A percentile compares a stretch with the other conserved stretches of the same genome.
Evolutionary conservation across 35 echinoderm and acorn worm genomes (phyloP).

Genomic region (Ophioderma brevispina): DNA sequence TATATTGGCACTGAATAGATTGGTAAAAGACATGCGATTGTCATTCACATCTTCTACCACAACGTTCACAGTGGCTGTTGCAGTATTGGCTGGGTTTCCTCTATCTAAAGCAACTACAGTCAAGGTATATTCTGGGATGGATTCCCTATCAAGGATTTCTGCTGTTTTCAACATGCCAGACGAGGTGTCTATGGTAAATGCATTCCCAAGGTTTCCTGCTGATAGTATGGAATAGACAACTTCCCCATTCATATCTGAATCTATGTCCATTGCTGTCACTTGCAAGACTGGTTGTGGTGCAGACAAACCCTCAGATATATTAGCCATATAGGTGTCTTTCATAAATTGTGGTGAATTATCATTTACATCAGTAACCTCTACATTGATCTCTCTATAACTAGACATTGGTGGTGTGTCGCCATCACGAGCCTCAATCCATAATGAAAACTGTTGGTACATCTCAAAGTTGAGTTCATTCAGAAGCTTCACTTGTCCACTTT

Average conservation of each 20-base stretch:
- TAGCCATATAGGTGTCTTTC: slow-evolving; percentile 25
- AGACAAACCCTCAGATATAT: slow-evolving; percentile 42
- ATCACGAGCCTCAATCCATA: slow-evolving; percentile 85
- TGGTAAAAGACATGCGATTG: slow-evolving; percentile 68
- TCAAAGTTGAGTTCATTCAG: slow-evolving; percentile 66
- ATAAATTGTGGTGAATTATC: slow-evolving; percentile 88
- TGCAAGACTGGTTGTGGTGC: slow-evolving; percentile 25
- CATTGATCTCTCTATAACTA: slow-evolving; percentile 47
- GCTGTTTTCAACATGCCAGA: slow-evolving; percentile 71
- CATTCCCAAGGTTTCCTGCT: slow-evolving; percentile 52
- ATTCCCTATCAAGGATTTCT: slow-evolving; percentile 70
- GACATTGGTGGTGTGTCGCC: slow-evolving; percentile 59
- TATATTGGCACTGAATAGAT: slow-evolving; percentile 56
- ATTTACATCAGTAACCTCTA: slow-evolving; percentile 73
- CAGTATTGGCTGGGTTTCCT: slow-evolving; percentile 57
- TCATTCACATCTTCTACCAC: slow-evolving; percentile 86
- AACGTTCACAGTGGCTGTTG: slow-evolving; percentile 43
- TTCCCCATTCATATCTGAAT: slow-evolving; percentile 52
- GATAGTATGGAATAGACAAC: slow-evolving; percentile 54
- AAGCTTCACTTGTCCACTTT: slow-evolving; percentile 64
- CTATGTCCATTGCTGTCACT: slow-evolving; percentile 73
- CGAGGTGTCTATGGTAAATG: slow-evolving; percentile 52
- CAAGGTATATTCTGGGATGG: slow-evolving; percentile 48
- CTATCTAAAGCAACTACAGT: slow-evolving; percentile 70
- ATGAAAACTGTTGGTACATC: slow-evolving; percentile 15